Evolutionary conservation across 2,797 vertebrate genomes (phyloP).

Genomic region (Lagothrix lagotricha): DNA sequence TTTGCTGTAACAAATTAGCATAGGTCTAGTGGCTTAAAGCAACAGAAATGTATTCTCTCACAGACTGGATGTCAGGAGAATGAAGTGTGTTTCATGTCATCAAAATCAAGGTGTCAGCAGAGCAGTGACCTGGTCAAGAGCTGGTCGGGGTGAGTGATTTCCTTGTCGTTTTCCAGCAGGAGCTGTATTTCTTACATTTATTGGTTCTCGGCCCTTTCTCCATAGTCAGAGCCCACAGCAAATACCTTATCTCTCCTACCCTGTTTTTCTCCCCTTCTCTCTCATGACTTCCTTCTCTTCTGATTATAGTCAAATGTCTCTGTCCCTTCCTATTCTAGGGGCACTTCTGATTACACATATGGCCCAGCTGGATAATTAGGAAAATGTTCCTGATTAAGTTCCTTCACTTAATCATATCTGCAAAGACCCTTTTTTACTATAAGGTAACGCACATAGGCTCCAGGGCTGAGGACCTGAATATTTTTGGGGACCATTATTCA

Average conservation of each 20-base stretch:
- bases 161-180: not conserved
- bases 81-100: not conserved
- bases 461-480: not conserved
- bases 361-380: not conserved
- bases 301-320: not conserved
- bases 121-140: not conserved
- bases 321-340: not conserved
- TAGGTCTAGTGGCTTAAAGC: not conserved
- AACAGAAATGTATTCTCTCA: not conserved
- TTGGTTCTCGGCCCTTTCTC: not conserved
- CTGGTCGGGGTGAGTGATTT: fast-evolving
- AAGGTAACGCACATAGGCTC: not conserved
- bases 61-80: too few relatives aligned
- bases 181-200: not conserved
- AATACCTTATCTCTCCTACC: not conserved
- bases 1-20: not conserved
- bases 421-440: not conserved
- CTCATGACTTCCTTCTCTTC: not conserved
- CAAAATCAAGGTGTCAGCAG: not conserved
- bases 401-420: not conserved
- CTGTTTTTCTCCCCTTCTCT: not conserved
- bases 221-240: not conserved
- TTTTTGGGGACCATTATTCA: not conserved
- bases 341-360: not conserved
- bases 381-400: not conserved